Percentiles rank a stretch among this genome's conserved stretches.
phyloP scores from a whole-genome alignment of 2,113 vertebrate genomes.

The Thermophis baileyi region DNA sequence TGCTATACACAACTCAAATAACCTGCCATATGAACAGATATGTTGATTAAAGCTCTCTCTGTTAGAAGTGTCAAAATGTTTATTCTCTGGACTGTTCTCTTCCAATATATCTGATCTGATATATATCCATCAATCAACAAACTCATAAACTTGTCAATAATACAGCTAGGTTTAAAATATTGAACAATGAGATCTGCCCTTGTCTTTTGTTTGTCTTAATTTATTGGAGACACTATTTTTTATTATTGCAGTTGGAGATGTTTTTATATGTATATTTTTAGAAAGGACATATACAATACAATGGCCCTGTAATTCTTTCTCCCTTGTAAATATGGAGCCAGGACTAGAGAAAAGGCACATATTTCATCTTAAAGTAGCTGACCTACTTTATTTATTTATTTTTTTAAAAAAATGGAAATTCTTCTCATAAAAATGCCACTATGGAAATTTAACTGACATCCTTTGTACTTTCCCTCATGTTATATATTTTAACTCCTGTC shows the following conservation, averaged over 20 bases:
- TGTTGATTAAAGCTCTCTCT: constrained; percentile 27
- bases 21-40: constrained; percentile 10
- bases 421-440: neutral
- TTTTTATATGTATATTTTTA: constrained; percentile 17
- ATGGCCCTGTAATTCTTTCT: neutral
- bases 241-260: constrained; percentile 7
- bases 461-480: neutral
- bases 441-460: neutral
- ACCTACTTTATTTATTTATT: neutral
- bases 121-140: constrained; percentile 29
- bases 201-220: constrained; percentile 33
- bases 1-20: constrained; percentile 15
- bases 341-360: neutral
- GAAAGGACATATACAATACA: neutral
- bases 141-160: constrained; percentile 36
- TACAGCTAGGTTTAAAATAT: constrained; percentile 13
- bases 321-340: neutral
- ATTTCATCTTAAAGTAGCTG: neutral
- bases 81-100: constrained; percentile 14
- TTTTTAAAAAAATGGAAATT: neutral
- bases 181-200: constrained; percentile 28
- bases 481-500: neutral
- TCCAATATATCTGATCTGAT: constrained; percentile 33
- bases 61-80: constrained; percentile 23
- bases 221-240: constrained; percentile 17